Evolutionary conservation across 2,888 invertebrate species (phyloP).

Genomic region (Lucinisca nassula): DNA sequence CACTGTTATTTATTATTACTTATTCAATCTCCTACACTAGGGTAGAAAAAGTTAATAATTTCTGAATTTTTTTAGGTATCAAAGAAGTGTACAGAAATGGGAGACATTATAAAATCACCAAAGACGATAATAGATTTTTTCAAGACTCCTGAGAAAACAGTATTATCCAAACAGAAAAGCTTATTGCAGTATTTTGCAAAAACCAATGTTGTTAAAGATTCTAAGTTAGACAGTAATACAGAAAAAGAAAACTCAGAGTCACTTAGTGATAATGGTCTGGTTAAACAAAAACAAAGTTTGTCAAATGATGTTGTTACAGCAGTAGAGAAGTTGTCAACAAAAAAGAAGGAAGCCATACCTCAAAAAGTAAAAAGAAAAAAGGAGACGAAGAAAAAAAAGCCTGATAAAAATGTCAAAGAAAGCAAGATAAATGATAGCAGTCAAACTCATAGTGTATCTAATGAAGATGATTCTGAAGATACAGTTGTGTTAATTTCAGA

Average conservation of each 20-base stretch:
- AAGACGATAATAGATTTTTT: slow-evolving; percentile 75
- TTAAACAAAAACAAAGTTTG: no score
- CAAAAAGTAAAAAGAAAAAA: neutral
- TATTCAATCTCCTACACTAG: no score
- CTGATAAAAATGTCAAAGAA: neutral
- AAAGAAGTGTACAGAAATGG: neutral
- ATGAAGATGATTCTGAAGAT: neutral
- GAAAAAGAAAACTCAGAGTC: neutral
- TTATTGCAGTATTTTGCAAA: slow-evolving; percentile 65
- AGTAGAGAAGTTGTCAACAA: neutral
- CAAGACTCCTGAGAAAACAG: slow-evolving; percentile 70
- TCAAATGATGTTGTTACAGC: no score
- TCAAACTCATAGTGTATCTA: neutral
- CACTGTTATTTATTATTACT: no score
- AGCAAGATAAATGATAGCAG: neutral
- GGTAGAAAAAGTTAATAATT: no score
- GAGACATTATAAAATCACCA: neutral
- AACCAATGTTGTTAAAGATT: slow-evolving; percentile 11
- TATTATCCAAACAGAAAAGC: slow-evolving; percentile 64
- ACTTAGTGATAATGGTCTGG: neutral
- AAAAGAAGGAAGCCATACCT: neutral
- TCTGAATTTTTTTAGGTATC: neutral
- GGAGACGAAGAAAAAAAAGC: neutral
- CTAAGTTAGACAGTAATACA: neutral
- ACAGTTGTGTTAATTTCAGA: neutral